Conservation (phyloP, 1,140 invertebrate species). For the Notospermus geniculatus region DNA sequence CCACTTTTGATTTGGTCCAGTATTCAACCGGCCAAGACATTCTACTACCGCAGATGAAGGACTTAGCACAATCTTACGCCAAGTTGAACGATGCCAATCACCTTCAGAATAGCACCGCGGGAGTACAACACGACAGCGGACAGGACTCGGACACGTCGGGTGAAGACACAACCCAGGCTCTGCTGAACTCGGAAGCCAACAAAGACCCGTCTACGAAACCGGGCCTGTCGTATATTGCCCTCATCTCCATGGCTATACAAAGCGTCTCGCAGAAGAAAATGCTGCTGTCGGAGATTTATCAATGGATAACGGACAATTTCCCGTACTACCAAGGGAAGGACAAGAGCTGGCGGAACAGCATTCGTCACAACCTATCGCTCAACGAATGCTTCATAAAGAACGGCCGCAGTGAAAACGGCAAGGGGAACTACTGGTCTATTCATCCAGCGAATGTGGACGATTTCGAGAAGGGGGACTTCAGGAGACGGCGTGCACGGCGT, state of each 20-base stretch:
- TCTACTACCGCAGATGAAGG: no score
- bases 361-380: constrained; percentile 56
- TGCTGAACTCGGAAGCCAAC: no score
- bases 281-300: constrained; percentile 86
- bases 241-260: constrained; percentile 92
- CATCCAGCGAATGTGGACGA: constrained; percentile 94
- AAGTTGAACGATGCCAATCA: no score
- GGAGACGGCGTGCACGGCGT: constrained; percentile 86
- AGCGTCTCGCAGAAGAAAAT: constrained; percentile 93
- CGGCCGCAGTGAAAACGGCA: constrained; percentile 79
- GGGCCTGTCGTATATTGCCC: constrained; percentile 85
- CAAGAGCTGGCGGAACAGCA: constrained; percentile 59
- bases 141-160: no score
- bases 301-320: constrained; percentile 75
- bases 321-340: constrained; percentile 86
- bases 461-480: constrained; percentile 89
- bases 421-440: constrained; percentile 94
- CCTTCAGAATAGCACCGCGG: no score
- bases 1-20: no score
- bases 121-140: no score
- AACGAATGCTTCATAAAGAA: constrained; percentile 65
- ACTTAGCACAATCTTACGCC: no score
- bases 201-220: constrained; percentile 71
- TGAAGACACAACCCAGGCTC: no score
- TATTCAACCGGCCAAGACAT: no score